Percentiles rank a stretch among this genome's conserved stretches.
phyloP scores from a whole-genome alignment of 1,140 invertebrate genomes.

The Drosophila nebulosa region DNA sequence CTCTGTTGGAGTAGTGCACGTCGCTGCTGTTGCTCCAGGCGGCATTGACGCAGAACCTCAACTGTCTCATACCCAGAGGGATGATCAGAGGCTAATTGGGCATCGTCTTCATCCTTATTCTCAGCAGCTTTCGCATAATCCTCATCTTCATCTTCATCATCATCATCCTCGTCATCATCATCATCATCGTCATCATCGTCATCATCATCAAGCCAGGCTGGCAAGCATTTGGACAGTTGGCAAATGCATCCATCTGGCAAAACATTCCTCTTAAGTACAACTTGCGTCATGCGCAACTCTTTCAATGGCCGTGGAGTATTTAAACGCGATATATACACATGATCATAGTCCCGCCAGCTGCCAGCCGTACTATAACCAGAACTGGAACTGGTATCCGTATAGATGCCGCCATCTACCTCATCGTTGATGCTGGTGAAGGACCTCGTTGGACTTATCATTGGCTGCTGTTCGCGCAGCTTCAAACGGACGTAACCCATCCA shows the following conservation, averaged over 20 bases:
- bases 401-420: slow-evolving; percentile 21
- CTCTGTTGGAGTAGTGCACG: slow-evolving; percentile 65
- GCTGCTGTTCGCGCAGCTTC: slow-evolving; percentile 51
- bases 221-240: slow-evolving; percentile 51
- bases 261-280: slow-evolving; percentile 42
- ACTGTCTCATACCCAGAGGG: slow-evolving; percentile 60
- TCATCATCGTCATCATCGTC: slow-evolving; percentile 31
- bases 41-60: slow-evolving; percentile 66
- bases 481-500: slow-evolving; percentile 78
- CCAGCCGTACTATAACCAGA: slow-evolving; percentile 65
- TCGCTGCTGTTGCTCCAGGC: slow-evolving; percentile 81
- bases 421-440: slow-evolving; percentile 3
- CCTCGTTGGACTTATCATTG: neutral
- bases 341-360: slow-evolving; percentile 55
- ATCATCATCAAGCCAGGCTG: slow-evolving; percentile 73
- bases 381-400: slow-evolving; percentile 47
- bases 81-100: slow-evolving; percentile 42
- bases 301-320: slow-evolving; percentile 61
- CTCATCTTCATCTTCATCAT: slow-evolving; percentile 74
- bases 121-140: slow-evolving; percentile 14
- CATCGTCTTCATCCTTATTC: neutral
- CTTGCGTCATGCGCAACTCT: slow-evolving; percentile 37
- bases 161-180: slow-evolving; percentile 79
- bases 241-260: slow-evolving; percentile 63
- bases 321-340: slow-evolving; percentile 61